Percentiles rank a stretch among this genome's conserved stretches.
Evolutionary conservation across 2,888 invertebrate genomes (phyloP).

Genomic region (Alitta virens): DNA sequence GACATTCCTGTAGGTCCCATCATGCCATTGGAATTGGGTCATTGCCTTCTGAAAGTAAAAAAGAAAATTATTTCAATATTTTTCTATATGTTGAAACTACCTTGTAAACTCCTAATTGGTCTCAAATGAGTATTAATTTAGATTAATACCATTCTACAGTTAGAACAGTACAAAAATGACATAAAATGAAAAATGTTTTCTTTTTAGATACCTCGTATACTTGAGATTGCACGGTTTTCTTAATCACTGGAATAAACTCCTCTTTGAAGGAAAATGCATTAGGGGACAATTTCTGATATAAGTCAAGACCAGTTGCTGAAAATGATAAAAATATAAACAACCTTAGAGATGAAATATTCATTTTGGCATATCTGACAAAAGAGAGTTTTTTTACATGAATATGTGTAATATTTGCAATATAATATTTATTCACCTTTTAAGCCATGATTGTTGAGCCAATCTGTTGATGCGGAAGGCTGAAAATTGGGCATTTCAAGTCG

Average conservation of each 20-base stretch:
- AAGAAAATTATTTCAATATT: too few relatives aligned
- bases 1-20: slow-evolving; percentile 55
- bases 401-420: too few relatives aligned
- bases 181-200: too few relatives aligned
- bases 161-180: too few relatives aligned
- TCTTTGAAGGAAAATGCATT: slow-evolving; percentile 56
- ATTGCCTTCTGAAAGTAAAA: slow-evolving; percentile 47
- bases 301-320: slow-evolving; percentile 52
- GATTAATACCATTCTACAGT: too few relatives aligned
- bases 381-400: not conserved
- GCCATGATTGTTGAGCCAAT: slow-evolving; percentile 54
- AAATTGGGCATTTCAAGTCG: slow-evolving; percentile 47
- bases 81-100: too few relatives aligned
- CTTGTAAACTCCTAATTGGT: too few relatives aligned
- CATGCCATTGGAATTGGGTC: slow-evolving; percentile 57
- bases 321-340: not conserved
- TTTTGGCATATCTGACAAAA: not conserved
- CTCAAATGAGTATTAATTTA: too few relatives aligned
- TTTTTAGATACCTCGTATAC: slow-evolving; percentile 48
- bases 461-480: slow-evolving; percentile 48
- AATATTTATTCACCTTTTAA: slow-evolving; percentile 44
- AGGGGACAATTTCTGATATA: slow-evolving; percentile 56
- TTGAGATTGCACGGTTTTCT: slow-evolving; percentile 56
- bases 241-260: slow-evolving; percentile 55
- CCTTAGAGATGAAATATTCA: not conserved